These are phyloP conservation scores for Hyaena hyaena DNA, from an alignment of 2,113 vertebrate species.

Conservation along the genomic window DNA sequence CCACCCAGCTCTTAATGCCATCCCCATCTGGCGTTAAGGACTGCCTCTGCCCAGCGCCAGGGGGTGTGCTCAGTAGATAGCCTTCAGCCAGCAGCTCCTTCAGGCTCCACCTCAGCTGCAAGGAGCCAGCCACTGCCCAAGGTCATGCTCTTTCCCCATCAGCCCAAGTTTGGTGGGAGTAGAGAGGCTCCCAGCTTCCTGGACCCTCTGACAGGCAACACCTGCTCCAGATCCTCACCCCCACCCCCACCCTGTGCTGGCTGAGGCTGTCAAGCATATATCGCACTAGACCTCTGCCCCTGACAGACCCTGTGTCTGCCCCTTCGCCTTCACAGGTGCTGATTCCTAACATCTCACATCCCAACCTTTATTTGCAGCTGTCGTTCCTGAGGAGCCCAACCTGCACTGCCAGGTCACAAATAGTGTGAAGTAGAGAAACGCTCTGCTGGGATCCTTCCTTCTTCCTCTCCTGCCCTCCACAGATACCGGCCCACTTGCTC, in stretches of 20 bases:
- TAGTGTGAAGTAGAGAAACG: neutral
- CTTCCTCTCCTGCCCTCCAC: neutral
- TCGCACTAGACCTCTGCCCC: neutral
- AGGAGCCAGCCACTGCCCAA: neutral
- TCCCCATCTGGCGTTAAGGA: neutral
- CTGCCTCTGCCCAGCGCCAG: too few species aligned
- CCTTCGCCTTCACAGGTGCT: neutral
- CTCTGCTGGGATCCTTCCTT: neutral
- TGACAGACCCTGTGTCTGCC: neutral
- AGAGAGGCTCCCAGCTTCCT: neutral
- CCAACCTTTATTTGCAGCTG: neutral
- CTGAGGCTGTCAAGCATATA: neutral
- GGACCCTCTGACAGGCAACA: accelerated
- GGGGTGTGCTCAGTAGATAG: neutral
- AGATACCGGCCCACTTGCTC: neutral
- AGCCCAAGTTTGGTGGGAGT: neutral
- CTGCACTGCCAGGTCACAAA: neutral
- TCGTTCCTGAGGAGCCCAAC: neutral
- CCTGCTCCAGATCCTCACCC: neutral
- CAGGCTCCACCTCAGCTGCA: neutral
- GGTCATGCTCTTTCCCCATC: neutral
- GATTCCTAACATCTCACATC: neutral
- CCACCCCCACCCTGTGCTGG: accelerated
- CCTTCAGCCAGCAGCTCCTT: too few species aligned
- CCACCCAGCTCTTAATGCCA: too few species aligned